phyloP scores from a whole-genome alignment of 2,797 vertebrate species.

The Okamejei kenojei region DNA sequence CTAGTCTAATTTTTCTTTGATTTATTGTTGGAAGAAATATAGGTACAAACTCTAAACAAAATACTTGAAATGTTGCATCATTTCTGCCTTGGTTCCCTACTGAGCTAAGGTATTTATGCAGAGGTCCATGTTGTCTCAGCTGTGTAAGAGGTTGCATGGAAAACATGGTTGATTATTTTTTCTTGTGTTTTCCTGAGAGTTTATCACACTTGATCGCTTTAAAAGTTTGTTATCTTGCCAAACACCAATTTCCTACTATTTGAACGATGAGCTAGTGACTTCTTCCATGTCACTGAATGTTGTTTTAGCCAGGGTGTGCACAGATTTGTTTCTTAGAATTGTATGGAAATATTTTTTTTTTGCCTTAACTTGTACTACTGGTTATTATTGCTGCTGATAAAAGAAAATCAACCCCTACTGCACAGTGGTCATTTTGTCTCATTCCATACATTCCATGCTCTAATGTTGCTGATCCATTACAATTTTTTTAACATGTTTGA shows the following conservation, averaged over 20 bases:
- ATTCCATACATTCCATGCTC: background rate
- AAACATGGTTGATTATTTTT: background rate
- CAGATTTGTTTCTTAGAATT: background rate
- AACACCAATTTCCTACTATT: background rate
- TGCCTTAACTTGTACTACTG: conserved; percentile 3
- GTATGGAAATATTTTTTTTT: background rate
- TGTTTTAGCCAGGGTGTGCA: background rate
- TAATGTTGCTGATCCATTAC: background rate
- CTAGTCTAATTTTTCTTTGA: background rate
- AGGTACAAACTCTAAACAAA: background rate
- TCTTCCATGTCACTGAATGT: background rate
- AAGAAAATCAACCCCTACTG: background rate
- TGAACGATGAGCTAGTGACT: background rate
- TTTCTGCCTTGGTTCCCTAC: background rate
- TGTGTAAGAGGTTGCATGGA: background rate
- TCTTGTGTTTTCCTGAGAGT: background rate
- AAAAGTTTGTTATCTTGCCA: conserved; percentile 17
- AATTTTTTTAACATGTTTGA: background rate
- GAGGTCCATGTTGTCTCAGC: background rate
- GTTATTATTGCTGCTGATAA: background rate
- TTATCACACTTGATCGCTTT: background rate
- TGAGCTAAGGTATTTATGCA: background rate
- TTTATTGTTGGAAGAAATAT: background rate
- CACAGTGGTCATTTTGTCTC: background rate
- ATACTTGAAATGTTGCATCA: background rate